These are phyloP conservation scores for Cecropterus lyciades DNA, from an alignment of 1,140 invertebrate species.

Conservation along the genomic window DNA sequence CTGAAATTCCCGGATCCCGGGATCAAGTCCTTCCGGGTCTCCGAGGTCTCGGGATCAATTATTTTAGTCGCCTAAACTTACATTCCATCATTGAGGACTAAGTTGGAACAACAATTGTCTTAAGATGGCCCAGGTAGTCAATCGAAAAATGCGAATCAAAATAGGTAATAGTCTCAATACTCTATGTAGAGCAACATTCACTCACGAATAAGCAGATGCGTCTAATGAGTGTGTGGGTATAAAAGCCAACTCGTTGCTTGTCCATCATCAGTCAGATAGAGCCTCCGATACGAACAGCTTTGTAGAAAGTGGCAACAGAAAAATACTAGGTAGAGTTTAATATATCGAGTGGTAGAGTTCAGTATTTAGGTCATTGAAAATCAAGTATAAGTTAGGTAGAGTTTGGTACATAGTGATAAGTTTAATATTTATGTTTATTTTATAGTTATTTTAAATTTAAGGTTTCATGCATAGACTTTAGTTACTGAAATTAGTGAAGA, in stretches of 20 bases:
- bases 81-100: too few species aligned
- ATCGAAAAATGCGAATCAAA: background rate
- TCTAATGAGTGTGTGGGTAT: slow-evolving; percentile 15
- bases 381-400: background rate
- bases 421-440: too few species aligned
- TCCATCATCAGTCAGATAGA: slow-evolving; percentile 31
- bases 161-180: background rate
- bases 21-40: too few species aligned
- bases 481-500: too few species aligned
- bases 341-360: background rate
- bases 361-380: background rate
- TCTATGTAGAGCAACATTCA: slow-evolving; percentile 37
- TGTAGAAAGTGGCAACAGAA: background rate
- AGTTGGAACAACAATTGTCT: too few species aligned
- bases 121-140: too few species aligned
- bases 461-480: too few species aligned
- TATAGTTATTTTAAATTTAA: too few species aligned
- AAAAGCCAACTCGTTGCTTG: slow-evolving; percentile 4
- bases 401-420: too few species aligned
- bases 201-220: slow-evolving; percentile 34
- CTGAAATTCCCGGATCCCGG: too few species aligned
- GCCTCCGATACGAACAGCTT: slow-evolving; percentile 7
- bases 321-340: background rate
- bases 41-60: too few species aligned
- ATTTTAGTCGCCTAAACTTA: too few species aligned